phyloP scores from a whole-genome alignment of 1,140 invertebrate species.

The Argopecten irradians region DNA sequence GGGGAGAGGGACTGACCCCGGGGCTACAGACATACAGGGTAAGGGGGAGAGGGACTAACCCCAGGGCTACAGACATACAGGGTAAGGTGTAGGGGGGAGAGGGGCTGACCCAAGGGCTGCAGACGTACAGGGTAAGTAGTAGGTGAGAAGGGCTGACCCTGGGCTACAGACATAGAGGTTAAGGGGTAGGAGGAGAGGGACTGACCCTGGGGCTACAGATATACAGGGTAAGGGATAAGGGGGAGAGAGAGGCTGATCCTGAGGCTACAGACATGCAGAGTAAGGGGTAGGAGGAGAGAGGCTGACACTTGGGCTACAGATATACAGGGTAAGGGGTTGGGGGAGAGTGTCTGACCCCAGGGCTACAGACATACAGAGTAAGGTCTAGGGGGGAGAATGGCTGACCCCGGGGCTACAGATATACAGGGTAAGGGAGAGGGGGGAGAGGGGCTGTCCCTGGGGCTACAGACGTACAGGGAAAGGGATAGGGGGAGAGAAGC shows the following conservation, averaged over 20 bases:
- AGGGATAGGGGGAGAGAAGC: background rate
- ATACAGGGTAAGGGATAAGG: background rate
- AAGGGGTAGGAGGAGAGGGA: slow-evolving; percentile 55
- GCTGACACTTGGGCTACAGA: background rate
- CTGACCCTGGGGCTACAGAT: slow-evolving; percentile 53
- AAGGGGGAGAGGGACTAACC: background rate
- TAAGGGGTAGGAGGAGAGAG: background rate
- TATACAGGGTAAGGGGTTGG: slow-evolving; percentile 19
- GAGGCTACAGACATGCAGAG: background rate
- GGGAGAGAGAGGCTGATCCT: background rate
- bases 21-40: slow-evolving; percentile 33
- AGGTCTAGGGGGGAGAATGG: background rate
- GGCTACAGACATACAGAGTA: background rate
- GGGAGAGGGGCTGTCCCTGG: background rate
- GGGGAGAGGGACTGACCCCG: background rate
- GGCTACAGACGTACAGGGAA: background rate
- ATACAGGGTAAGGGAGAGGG: background rate
- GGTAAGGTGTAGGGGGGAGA: background rate
- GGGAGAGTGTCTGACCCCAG: background rate
- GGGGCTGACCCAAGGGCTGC: background rate
- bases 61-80: background rate
- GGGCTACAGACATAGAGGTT: background rate
- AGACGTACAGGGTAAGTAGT: background rate
- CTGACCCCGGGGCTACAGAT: background rate
- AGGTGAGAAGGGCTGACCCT: background rate